Base-by-base conservation (phyloP, 2,888 invertebrate genomes). In the Melanophora roralis region DNA sequence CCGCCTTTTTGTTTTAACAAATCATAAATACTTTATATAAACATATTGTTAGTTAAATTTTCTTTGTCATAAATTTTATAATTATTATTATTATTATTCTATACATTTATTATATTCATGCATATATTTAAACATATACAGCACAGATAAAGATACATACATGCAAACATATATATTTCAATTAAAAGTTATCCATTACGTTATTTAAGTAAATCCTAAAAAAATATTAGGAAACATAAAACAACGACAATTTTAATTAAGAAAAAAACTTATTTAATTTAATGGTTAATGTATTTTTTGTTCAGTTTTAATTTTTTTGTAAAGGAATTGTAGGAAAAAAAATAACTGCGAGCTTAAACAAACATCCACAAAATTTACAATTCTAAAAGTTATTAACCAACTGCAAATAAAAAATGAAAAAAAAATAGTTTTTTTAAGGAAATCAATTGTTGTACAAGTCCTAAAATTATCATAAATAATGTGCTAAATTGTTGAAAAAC, bases 401-500 rank as follows among this genome's bases (percentile, higher is more conserved):
- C n/a, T n/a, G n/a, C n/a, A n/a, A n/a, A n/a, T n/a, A n/a, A n/a
- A n/a, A n/a, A n/a, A n/a, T n/a, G n/a, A n/a, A n/a, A n/a, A n/a
- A n/a, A n/a, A n/a, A n/a, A n/a, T n/a, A n/a, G n/a, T n/a, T n/a
- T 27, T 5, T 27, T 27, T 34, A 68, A 55, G 9, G 51, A 68
- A 67, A 11, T 14, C 23, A 51, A 51, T 62, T 49, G 47, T 59
- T 69, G 27, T 69, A 23, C 60, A 71, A 60, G 60, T 60, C 49
- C 32, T 71, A 34, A 51, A 40, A 43, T 43, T 51, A 62, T 68
- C 45, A 62, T 71, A 71, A 77, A 68, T 32, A 68, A 49, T 71
- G 71, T 77, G 71, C 77, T 77, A 77, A 77, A 77, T 77, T 71
- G 77, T 71, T 77, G 65, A 77, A 71, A 77, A 71, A 62, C 38